Percentiles rank a stretch among this genome's conserved stretches.
Conservation (phyloP, 2,888 invertebrate species). For the Nematopogon swammerdamellus region DNA sequence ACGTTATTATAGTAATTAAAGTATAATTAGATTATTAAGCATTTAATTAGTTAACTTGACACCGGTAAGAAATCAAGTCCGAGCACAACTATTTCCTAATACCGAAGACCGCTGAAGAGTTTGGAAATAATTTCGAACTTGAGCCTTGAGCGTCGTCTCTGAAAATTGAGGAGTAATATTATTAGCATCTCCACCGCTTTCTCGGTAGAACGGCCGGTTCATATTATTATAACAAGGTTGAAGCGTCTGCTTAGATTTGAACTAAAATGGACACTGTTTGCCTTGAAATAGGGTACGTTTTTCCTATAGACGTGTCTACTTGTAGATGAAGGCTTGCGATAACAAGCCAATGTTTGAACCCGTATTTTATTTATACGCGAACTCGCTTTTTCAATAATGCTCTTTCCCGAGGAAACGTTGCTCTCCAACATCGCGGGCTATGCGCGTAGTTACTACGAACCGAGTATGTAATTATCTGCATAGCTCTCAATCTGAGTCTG, state of each 20-base stretch:
- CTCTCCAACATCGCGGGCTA: slow-evolving; percentile 46
- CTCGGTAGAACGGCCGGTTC: slow-evolving; percentile 52
- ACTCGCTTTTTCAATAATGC: slow-evolving; percentile 54
- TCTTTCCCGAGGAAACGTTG: slow-evolving; percentile 48
- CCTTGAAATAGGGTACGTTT: neutral
- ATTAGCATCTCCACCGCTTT: slow-evolving; percentile 31
- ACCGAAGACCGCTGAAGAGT: too few relatives aligned
- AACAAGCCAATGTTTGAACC: slow-evolving; percentile 58
- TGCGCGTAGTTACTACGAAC: slow-evolving; percentile 24
- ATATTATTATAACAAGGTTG: slow-evolving; percentile 56
- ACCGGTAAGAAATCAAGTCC: too few relatives aligned
- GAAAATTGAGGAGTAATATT: too few relatives aligned
- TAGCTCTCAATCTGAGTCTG: too few relatives aligned
- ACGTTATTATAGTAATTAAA: too few relatives aligned
- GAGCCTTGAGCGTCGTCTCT: too few relatives aligned
- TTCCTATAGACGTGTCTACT: neutral
- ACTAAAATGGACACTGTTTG: neutral
- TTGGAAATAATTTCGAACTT: too few relatives aligned
- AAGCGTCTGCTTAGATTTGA: slow-evolving; percentile 16
- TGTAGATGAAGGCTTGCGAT: slow-evolving; percentile 52
- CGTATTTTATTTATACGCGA: slow-evolving; percentile 57
- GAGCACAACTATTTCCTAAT: too few relatives aligned
- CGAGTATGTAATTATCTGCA: neutral
- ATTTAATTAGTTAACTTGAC: too few relatives aligned
- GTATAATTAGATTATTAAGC: too few relatives aligned